Conservation (phyloP, 2,888 invertebrate genomes). For the Cephus rjabovi region DNA sequence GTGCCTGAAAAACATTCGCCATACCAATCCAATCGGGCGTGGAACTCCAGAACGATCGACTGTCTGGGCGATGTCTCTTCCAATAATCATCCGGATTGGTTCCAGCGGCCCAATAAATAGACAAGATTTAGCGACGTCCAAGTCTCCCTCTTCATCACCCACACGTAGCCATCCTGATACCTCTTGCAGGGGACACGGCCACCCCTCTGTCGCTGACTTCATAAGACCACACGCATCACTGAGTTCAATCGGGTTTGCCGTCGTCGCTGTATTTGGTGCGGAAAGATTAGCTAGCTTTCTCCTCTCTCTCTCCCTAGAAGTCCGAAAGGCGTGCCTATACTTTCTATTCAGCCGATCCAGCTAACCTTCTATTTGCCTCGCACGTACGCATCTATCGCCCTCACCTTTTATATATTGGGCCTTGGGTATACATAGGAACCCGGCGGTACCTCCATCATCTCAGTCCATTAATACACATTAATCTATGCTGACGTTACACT, state of each 20-base stretch:
- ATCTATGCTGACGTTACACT: constrained; percentile 44
- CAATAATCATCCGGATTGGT: constrained; percentile 52
- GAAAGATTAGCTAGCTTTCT: constrained; percentile 49
- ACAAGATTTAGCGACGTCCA: constrained; percentile 50
- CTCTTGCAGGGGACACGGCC: neutral
- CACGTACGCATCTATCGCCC: neutral
- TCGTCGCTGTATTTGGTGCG: constrained; percentile 44
- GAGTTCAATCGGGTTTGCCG: constrained; percentile 52
- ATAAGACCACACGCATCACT: constrained; percentile 49
- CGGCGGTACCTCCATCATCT: neutral
- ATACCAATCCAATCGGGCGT: constrained; percentile 48
- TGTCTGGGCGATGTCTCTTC: constrained; percentile 45
- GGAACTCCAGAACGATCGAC: constrained; percentile 36
- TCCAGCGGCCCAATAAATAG: constrained; percentile 56
- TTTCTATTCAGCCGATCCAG: constrained; percentile 11
- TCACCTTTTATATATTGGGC: neutral
- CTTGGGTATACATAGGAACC: neutral
- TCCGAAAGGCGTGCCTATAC: neutral
- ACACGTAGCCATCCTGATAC: constrained; percentile 13
- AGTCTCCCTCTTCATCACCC: constrained; percentile 16
- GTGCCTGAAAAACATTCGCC: constrained; percentile 2
- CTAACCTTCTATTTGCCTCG: constrained; percentile 17
- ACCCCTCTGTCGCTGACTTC: constrained; percentile 29
- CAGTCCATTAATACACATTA: constrained; percentile 28
- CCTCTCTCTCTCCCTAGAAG: constrained; percentile 9